These are phyloP conservation scores for Catharus bicknelli DNA, from an alignment of 2,113 vertebrate genomes.

Conservation along the genomic window DNA sequence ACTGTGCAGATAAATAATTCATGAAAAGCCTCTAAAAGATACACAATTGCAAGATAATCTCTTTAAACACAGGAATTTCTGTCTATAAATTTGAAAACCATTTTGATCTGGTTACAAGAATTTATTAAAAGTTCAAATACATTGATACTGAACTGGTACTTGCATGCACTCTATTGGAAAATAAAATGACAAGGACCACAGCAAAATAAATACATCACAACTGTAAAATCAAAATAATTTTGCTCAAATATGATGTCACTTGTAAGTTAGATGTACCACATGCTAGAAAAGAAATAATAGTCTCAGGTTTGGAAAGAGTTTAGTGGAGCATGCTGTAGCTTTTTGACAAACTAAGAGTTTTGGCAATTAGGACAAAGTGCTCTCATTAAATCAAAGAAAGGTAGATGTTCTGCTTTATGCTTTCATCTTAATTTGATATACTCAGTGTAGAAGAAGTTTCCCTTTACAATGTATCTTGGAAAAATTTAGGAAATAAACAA, in stretches of 20 bases:
- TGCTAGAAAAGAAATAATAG: constrained; percentile 17
- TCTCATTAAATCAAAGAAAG: not conserved
- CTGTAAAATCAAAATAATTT: not conserved
- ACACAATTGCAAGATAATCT: not conserved
- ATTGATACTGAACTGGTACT: constrained; percentile 24
- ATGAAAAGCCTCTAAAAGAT: not conserved
- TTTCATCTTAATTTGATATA: constrained; percentile 20
- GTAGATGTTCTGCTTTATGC: constrained; percentile 4
- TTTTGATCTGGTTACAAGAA: not conserved
- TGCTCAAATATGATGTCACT: not conserved
- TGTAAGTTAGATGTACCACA: not conserved
- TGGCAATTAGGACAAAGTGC: not conserved
- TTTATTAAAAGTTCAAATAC: not conserved
- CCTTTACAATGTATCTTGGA: constrained; percentile 1
- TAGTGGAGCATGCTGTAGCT: not conserved
- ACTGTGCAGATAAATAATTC: constrained; percentile 18
- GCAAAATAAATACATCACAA: not conserved
- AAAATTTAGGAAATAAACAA: constrained; percentile 33
- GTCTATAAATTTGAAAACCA: not conserved
- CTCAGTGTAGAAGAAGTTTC: not conserved
- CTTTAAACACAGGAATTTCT: not conserved
- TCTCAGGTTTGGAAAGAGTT: not conserved
- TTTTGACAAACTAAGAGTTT: not conserved
- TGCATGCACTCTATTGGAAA: not conserved
- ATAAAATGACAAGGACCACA: not conserved